A percentile compares a stretch with the other conserved stretches of the same genome.
Evolutionary conservation across 2,888 invertebrate genomes (phyloP).

Genomic region (Agriopis aurantiaria): DNA sequence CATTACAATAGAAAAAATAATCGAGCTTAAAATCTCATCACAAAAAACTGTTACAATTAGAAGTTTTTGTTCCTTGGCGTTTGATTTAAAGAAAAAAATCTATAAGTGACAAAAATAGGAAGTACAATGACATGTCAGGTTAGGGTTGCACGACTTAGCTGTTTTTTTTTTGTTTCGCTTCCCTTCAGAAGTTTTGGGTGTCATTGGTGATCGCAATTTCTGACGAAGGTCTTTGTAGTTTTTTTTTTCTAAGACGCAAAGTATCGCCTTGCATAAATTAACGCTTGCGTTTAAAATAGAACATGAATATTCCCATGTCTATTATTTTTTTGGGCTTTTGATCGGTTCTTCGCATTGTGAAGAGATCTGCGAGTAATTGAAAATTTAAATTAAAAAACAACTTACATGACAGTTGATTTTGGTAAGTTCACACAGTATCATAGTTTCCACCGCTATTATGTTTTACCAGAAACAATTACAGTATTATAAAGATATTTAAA

Average conservation of each 20-base stretch:
- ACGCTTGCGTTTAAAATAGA: slow-evolving; percentile 64
- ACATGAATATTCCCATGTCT: slow-evolving; percentile 84
- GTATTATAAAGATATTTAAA: too few relatives aligned
- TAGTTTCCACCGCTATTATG: too few relatives aligned
- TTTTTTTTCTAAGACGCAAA: slow-evolving; percentile 64
- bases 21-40: slow-evolving; percentile 79
- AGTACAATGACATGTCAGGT: slow-evolving; percentile 82
- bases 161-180: slow-evolving; percentile 49
- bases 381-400: slow-evolving; percentile 58
- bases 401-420: slow-evolving; percentile 28
- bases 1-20: slow-evolving; percentile 74
- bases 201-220: slow-evolving; percentile 78
- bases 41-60: slow-evolving; percentile 86
- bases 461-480: too few relatives aligned
- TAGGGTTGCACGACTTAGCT: slow-evolving; percentile 68
- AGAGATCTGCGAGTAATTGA: slow-evolving; percentile 50
- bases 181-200: slow-evolving; percentile 81
- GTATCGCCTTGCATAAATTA: slow-evolving; percentile 85
- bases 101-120: slow-evolving; percentile 82
- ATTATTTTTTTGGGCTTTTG: slow-evolving; percentile 59
- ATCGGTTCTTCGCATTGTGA: slow-evolving; percentile 45
- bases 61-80: slow-evolving; percentile 79
- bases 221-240: slow-evolving; percentile 76
- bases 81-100: slow-evolving; percentile 71
- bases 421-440: too few relatives aligned